Evolutionary conservation across 2,797 vertebrate genomes (phyloP).

Genomic region (Crypturellus tataupa): DNA sequence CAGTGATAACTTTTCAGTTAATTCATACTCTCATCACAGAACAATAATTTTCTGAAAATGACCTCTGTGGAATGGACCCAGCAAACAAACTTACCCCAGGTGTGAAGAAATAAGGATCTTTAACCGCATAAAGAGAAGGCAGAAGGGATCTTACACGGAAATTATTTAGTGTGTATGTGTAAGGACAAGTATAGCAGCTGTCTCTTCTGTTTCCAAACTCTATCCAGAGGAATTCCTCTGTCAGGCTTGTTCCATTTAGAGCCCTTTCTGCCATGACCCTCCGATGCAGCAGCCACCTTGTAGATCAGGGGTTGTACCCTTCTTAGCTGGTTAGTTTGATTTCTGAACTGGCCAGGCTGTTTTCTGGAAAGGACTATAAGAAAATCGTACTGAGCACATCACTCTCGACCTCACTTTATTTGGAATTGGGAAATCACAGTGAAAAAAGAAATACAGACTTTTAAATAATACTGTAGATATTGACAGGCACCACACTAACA

Average conservation of each 20-base stretch:
- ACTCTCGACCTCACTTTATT: rapidly evolving
- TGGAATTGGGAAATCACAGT: not conserved
- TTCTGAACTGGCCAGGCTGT: rapidly evolving
- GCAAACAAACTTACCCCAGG: not conserved
- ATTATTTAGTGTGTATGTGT: not conserved
- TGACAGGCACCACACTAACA: too few relatives aligned
- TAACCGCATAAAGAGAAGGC: not conserved
- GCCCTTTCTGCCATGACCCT: not conserved
- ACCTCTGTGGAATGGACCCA: not conserved
- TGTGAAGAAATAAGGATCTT: not conserved
- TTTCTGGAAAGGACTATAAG: not conserved
- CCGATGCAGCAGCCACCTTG: not conserved
- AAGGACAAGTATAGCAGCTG: not conserved
- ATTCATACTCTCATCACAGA: slow-evolving; percentile 11
- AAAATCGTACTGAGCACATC: not conserved
- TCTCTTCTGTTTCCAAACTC: not conserved
- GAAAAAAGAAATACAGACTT: not conserved
- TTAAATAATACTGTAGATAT: not conserved
- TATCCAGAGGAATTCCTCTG: not conserved
- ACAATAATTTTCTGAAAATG: slow-evolving; percentile 2
- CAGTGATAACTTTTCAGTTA: slow-evolving; percentile 32
- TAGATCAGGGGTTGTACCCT: not conserved
- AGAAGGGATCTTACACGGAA: not conserved
- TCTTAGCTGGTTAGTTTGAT: not conserved
- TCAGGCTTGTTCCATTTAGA: not conserved